phyloP scores from a whole-genome alignment of 92 coral and sea anemone species.

The Blastomussa wellsi region DNA sequence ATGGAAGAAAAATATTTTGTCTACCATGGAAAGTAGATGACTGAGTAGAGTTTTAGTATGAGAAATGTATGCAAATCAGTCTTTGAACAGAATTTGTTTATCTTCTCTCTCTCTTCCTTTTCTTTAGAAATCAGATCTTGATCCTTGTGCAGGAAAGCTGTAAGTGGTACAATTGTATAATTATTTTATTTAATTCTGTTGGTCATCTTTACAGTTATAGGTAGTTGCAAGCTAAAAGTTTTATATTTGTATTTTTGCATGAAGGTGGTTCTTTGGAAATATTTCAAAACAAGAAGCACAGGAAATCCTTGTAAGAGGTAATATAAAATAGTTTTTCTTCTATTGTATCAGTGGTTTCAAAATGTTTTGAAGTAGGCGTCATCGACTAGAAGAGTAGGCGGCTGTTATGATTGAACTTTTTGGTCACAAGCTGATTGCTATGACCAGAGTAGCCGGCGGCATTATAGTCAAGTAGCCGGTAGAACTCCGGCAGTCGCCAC shows the following conservation, averaged over 20 bases:
- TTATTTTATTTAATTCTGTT: neutral
- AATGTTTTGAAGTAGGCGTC: too few relatives aligned
- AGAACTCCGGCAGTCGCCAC: too few relatives aligned
- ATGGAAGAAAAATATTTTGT: too few relatives aligned
- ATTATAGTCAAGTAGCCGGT: too few relatives aligned
- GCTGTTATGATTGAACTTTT: too few relatives aligned
- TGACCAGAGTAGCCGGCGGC: too few relatives aligned
- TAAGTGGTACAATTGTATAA: constrained; percentile 41
- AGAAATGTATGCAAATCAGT: neutral
- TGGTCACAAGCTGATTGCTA: too few relatives aligned
- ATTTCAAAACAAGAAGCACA: constrained; percentile 93
- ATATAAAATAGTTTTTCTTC: too few relatives aligned
- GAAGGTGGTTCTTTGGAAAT: constrained; percentile 95
- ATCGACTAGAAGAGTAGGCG: too few relatives aligned
- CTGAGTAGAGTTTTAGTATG: neutral
- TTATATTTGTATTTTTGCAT: neutral
- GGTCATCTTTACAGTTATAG: neutral
- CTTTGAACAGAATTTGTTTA: neutral
- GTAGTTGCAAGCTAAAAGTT: neutral
- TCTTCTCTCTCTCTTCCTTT: constrained; percentile 3
- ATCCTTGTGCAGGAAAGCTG: constrained; percentile 98
- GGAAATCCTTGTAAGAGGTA: constrained; percentile 88
- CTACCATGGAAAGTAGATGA: too few relatives aligned
- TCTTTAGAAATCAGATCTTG: constrained; percentile 73
- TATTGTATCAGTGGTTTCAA: too few relatives aligned